Base-by-base conservation (phyloP, 2,888 invertebrate genomes). In the Andrena bicolor region DNA sequence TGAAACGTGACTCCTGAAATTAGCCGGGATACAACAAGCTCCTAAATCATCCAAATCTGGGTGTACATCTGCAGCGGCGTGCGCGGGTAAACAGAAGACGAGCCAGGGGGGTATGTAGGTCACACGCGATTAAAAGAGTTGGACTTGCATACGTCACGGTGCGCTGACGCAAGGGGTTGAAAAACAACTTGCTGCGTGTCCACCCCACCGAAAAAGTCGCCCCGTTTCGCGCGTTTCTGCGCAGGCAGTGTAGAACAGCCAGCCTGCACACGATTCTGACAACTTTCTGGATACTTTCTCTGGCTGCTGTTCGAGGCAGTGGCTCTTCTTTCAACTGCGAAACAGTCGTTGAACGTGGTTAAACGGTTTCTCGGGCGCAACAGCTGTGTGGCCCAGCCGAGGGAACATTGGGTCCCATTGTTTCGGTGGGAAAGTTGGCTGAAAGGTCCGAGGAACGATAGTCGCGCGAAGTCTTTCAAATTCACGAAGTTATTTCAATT, bases 61-160 rank as follows among this genome's bases (percentile, higher is more conserved):
- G 23, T 35, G 58, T 56, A 30, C 51, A 41, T 20, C 7, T 6
- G 64, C 58, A 49, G 26, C 48, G 58, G 48, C 64, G 56, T 16
- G 49, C 10, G 69, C 65, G 63, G 41, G 80, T 81, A 80, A 81
- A 81, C 61, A 79, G 69, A 80, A 65, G 76, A 64, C 70, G 65
- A 69, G 30, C 32, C 16, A 20, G 8, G 26, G 20, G 51, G 10
- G n/a, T 80, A 83, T 77, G 72, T 83, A 76, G 83, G 83, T 83
- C 83, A 77, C 63, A 20, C 68, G 82, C 77, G 82, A 83, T 82
- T 83, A 82, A 82, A 83, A 81, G 70, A 82, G 48, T 53, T 68
- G 82, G 77, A 82, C 82, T 49, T 49, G 73, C 73, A 80, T 80
- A 83, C 77, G 82, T 83, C 72, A 81, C 76, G 41, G 35, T 20